Base-by-base conservation (phyloP, 2,797 vertebrate genomes). In the Philypnodon macrostomus region DNA sequence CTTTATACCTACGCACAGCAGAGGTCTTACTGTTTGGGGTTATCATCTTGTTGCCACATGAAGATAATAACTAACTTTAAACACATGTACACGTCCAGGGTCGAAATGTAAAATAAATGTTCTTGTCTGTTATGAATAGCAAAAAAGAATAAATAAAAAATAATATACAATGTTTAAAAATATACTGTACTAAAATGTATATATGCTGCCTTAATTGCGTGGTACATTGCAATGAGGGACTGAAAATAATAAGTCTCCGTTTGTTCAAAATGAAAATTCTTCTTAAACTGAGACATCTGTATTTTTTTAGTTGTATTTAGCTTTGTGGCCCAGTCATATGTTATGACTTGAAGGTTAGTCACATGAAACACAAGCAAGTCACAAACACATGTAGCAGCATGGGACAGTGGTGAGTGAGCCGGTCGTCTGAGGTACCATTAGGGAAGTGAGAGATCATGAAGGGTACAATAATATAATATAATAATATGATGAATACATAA, bases 371-470 rank as follows among this genome's bases (percentile, higher is more conserved):
- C 6, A 29, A 12, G 9, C 42, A 67, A 74, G 56, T 74, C 19
- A n/a, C 1, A 0, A 16, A 51, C 27, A 33, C 53, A 47, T 6
- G 40, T 17, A 17, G 26, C 9, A 7, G 14, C 41, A 30, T 44
- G 15, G 11, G 9, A 18, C 8, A 18, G 10, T 18, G 7, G 41
- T 51, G 61, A 55, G 14, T 0, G 2, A 33, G 42, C n/a, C 15
- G 1, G 15, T 7, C 24, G 48, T 27, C 34, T 15, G 34, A 17
- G 11, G 9, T 10, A 8, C 4, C 4, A 0, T 49, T 27, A 2
- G 45, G 53, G 79, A 78, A 75, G 63, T 66, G 44, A 47, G 33
- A 45, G 2, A 35, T 15, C 24, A 18, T 18, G 35, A 45, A 44
- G 47, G 67, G 46, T 48, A n/a, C n/a, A 64, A 63, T n/a, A 4